These are phyloP conservation scores for Cichlasoma orientale DNA, from an alignment of 2,797 vertebrate species.

Conservation along the genomic window DNA sequence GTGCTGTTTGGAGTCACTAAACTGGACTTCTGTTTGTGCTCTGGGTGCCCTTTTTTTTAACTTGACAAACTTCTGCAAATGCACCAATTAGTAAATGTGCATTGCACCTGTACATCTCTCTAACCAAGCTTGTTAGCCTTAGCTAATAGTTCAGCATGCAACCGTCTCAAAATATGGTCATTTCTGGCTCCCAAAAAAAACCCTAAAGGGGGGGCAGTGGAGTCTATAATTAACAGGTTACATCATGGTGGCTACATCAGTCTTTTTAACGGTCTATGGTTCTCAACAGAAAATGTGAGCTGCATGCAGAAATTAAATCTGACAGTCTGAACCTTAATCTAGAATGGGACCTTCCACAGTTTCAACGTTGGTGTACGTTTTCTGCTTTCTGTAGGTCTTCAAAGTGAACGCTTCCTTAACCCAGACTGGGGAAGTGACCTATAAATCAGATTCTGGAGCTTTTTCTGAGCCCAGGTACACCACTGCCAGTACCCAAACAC, in stretches of 20 bases:
- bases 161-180: neutral
- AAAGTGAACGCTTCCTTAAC: slow-evolving; percentile 84
- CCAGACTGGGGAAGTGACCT: slow-evolving; percentile 83
- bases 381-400: slow-evolving; percentile 82
- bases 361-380: neutral
- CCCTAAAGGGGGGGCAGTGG: rapidly evolving
- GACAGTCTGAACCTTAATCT: neutral
- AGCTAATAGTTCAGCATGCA: no score
- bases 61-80: no score
- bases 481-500: slow-evolving; percentile 92
- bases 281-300: rapidly evolving
- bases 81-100: no score
- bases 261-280: neutral
- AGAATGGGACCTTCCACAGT: neutral
- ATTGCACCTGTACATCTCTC: no score
- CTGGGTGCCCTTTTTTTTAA: no score
- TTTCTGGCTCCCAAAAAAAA: rapidly evolving
- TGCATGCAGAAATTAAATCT: neutral
- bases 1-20: no score
- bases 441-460: slow-evolving; percentile 78
- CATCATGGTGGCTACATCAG: no score
- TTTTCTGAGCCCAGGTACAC: slow-evolving; percentile 80
- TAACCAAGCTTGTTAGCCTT: neutral
- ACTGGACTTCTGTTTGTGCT: no score
- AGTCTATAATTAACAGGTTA: no score